Conservation (phyloP, 1,140 invertebrate species). For the Coelopa frigida region DNA sequence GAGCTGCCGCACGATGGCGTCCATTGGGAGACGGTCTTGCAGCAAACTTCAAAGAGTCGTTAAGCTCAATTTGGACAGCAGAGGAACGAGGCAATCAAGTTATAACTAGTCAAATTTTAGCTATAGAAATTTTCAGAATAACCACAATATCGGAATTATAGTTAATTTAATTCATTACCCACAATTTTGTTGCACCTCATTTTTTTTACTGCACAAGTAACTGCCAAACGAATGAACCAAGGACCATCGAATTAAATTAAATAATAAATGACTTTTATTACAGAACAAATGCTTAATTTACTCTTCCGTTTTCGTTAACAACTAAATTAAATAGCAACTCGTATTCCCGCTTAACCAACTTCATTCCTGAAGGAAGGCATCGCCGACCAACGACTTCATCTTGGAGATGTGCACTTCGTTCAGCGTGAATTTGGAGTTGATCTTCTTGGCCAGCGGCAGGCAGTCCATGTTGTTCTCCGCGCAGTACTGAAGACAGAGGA, state of each 20-base stretch:
- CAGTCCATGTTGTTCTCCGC: slow-evolving; percentile 50
- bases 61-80: background rate
- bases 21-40: slow-evolving; percentile 50
- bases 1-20: slow-evolving; percentile 69
- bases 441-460: slow-evolving; percentile 38
- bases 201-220: too few relatives aligned
- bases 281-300: background rate
- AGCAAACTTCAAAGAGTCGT: slow-evolving; percentile 15
- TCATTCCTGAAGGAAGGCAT: slow-evolving; percentile 32
- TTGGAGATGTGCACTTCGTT: slow-evolving; percentile 46
- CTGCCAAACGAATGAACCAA: too few relatives aligned
- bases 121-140: too few relatives aligned
- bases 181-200: too few relatives aligned
- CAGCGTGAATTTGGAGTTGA: slow-evolving; percentile 46
- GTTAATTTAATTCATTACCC: too few relatives aligned
- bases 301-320: too few relatives aligned
- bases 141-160: background rate
- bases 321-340: background rate
- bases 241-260: too few relatives aligned
- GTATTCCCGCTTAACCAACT: slow-evolving; percentile 9
- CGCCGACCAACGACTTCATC: slow-evolving; percentile 48
- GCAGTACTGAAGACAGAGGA: slow-evolving; percentile 50
- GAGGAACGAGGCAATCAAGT: too few relatives aligned
- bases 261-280: too few relatives aligned
- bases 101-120: too few relatives aligned